Evolutionary conservation across 2,888 invertebrate genomes (phyloP), one percentile per base, ranked within the genome.

Genomic region (Macrostomum cliftonense): DNA sequence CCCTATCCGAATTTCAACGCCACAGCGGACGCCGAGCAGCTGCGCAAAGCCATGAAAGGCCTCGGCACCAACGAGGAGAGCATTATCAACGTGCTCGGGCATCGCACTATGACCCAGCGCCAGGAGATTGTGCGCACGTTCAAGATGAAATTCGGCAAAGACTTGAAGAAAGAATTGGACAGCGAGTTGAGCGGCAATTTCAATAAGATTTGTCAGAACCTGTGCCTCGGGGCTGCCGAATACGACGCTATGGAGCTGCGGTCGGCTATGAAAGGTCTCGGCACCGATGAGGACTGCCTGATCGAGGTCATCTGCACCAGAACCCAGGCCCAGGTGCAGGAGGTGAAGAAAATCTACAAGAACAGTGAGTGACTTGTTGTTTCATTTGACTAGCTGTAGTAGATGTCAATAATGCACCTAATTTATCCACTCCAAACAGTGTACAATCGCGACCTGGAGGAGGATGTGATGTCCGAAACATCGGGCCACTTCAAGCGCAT

Each of bases 111-210:
- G 51, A 57, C 59, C n/a, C 70, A 70, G 56, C 52, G 70, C 43
- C 55, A 59, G 43, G 61, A 70, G 52, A 59, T 69, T 37, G 58
- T 58, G 16, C 45, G 57, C 11, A 53, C 59, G 19, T 70, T 63
- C 55, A 70, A 70, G 53, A 63, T 63, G 2, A 64, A 67, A 64
- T 70, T 64, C 59, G 69, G 69, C 49, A 52, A 68, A 68, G 66
- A 68, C 53, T 53, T 70, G 44, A 56, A 58, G 12, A 58, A 60
- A 37, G 69, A 70, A 43, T 52, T 70, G 37, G 60, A 64, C 42
- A 55, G 64, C 42, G 70, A 70, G 53, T 53, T 62, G 12, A 68
- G 68, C 55, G 68, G 70, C n/a, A 61, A 68, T 54, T 68, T 67
- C 52, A 50, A 54, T 40, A 58, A 59, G 42, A 58, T 63, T 5